These are phyloP conservation scores for Acrossocheilus fasciatus DNA, from an alignment of 2,797 vertebrate genomes.

Conservation along the genomic window DNA sequence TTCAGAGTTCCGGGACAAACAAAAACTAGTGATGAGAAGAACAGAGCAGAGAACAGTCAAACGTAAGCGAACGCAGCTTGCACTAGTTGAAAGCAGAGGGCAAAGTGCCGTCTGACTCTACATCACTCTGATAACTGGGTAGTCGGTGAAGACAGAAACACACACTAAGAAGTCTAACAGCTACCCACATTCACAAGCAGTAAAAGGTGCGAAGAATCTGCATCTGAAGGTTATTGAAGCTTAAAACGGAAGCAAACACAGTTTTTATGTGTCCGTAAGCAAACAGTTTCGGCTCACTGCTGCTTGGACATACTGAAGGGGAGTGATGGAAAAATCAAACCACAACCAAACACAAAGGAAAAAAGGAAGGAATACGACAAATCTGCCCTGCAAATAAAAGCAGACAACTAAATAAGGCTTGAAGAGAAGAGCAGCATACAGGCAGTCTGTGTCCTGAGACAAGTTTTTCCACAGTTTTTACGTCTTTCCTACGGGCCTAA, in stretches of 20 bases:
- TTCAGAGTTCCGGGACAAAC: slow-evolving; percentile 99
- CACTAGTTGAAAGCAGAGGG: slow-evolving; percentile 52
- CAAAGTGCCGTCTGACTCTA: slow-evolving; percentile 64
- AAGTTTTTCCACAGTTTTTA: slow-evolving; percentile 70
- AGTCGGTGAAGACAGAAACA: slow-evolving; percentile 76
- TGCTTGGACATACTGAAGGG: slow-evolving; percentile 74
- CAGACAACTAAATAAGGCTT: slow-evolving; percentile 79
- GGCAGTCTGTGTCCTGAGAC: slow-evolving; percentile 71
- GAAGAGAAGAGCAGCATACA: slow-evolving; percentile 78
- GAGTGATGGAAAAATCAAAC: slow-evolving; percentile 71
- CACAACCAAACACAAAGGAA: slow-evolving; percentile 67
- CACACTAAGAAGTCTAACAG: slow-evolving; percentile 74
- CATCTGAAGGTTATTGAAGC: slow-evolving; percentile 74
- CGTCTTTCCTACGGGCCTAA: slow-evolving; percentile 72
- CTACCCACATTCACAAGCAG: slow-evolving; percentile 78
- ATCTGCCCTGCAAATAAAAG: slow-evolving; percentile 79
- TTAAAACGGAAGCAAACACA: slow-evolving; percentile 71
- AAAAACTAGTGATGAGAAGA: slow-evolving; percentile 97
- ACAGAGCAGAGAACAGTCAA: slow-evolving; percentile 85
- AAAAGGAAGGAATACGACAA: slow-evolving; percentile 72
- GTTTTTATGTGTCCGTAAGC: slow-evolving; percentile 69
- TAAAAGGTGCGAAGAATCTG: slow-evolving; percentile 75
- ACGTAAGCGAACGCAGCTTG: slow-evolving; percentile 70
- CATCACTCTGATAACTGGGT: slow-evolving; percentile 73
- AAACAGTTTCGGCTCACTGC: slow-evolving; percentile 73